Percentiles rank a stretch among this genome's conserved stretches.
These are phyloP conservation scores for Sycophila sp. DNA, from an alignment of 1,140 invertebrate species.

Conservation along the genomic window DNA sequence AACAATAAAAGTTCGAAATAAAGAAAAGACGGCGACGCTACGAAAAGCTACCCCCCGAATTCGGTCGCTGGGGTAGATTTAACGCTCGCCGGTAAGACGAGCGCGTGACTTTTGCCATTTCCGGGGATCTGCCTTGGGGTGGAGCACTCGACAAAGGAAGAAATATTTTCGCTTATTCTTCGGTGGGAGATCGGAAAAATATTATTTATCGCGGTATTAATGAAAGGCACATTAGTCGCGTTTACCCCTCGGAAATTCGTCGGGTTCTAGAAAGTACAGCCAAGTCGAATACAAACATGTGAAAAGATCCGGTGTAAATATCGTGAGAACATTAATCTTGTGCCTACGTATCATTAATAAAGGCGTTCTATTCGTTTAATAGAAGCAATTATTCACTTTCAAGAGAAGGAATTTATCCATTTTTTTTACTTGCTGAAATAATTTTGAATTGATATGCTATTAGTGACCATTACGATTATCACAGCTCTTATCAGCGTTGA, in stretches of 20 bases:
- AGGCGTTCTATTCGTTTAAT: neutral
- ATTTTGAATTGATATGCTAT: too few relatives aligned
- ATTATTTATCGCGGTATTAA: conserved; percentile 22
- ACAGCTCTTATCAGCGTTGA: too few relatives aligned
- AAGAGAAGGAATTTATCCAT: neutral
- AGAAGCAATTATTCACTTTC: neutral
- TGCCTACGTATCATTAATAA: conserved; percentile 10
- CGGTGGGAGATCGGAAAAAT: neutral
- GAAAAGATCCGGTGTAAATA: neutral
- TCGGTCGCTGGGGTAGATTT: too few relatives aligned
- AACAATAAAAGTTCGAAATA: too few relatives aligned
- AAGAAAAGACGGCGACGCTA: too few relatives aligned
- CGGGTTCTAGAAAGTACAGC: neutral
- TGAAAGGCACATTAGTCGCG: conserved; percentile 23
- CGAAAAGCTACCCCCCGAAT: too few relatives aligned
- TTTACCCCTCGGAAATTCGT: neutral
- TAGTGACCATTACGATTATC: too few relatives aligned
- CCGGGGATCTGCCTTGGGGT: conserved; percentile 41
- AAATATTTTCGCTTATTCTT: neutral
- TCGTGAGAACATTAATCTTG: conserved; percentile 13
- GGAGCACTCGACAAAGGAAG: conserved; percentile 32
- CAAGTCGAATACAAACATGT: neutral
- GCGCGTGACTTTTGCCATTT: conserved; percentile 44
- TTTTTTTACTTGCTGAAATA: too few relatives aligned
- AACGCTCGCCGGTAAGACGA: too few relatives aligned